Base-by-base conservation (phyloP, 2,888 invertebrate genomes). In the Torymus auratus region DNA sequence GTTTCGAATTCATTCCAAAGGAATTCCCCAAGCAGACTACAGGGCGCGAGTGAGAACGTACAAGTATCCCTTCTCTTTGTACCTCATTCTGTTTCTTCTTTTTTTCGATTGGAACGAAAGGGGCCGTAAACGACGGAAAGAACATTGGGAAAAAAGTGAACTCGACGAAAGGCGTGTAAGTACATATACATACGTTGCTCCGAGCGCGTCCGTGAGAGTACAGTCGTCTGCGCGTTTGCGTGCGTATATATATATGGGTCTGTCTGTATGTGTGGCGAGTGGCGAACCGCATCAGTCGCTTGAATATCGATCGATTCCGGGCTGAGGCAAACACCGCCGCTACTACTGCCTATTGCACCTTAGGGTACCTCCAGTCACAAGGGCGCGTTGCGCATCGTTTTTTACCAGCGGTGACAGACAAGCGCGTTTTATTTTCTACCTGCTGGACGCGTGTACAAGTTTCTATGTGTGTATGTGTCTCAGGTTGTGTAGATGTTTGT, bases 291-390 rank as follows among this genome's bases (percentile, higher is more conserved):
- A 52, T 72, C 23, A 20, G 41, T 41, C 41, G 41, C 41, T 41
- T 52, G 20, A 28, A n/a, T 55, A 14, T 28, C 41, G 73, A 73
- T 73, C 56, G 73, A 64, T 28, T 56, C 56, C 11, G 69, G 69
- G 41, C 10, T 14, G 55, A 41, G 17, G 50, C 41, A 65, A 73
- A 64, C 23, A 65, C 73, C 11, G 41, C 5, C 41, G 41, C 41
- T 7, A 41, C 20, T 17, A 17, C 61, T 41, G 56, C 15, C 72
- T 55, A 56, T 72, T 72, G 55, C 76, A 80, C 74, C 71, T 76
- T 74, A 82, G 85, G 84, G 85, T 85, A 85, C 85, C 86, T 87
- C 85, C 86, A 86, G 86, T 86, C 86, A 87, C 87, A 87, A 87
- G 84, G 60, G 65, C 71, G 71, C 56, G 60, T 41, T 41, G 41